phyloP scores from a whole-genome alignment of 2,888 invertebrate genomes.

The Agrotis segetum region DNA sequence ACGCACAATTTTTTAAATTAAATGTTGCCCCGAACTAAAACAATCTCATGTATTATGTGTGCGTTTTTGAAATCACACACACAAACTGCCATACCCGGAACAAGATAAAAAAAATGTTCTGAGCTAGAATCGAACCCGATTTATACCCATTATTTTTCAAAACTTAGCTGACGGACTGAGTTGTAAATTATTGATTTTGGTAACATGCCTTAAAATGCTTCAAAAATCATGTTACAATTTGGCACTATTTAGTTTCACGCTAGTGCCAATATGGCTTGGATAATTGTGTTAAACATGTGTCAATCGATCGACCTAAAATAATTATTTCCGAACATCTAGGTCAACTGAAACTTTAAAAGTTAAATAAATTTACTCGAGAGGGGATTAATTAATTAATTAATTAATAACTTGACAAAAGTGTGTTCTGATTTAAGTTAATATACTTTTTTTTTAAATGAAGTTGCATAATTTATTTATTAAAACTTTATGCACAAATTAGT shows the following conservation, averaged over 20 bases:
- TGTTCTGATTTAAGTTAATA: constrained; percentile 2
- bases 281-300: neutral
- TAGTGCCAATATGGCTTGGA: neutral
- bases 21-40: too few species aligned
- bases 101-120: too few species aligned
- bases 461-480: too few species aligned
- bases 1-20: too few species aligned
- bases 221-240: neutral
- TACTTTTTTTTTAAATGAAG: too few species aligned
- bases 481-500: too few species aligned
- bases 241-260: neutral
- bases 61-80: too few species aligned
- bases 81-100: too few species aligned
- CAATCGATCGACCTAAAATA: neutral
- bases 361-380: constrained; percentile 2
- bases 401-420: constrained; percentile 6
- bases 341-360: neutral
- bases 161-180: neutral
- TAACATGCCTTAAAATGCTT: neutral
- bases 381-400: constrained; percentile 6
- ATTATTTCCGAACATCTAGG: neutral
- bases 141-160: too few species aligned
- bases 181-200: neutral
- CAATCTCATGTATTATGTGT: too few species aligned
- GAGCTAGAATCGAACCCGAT: too few species aligned